These are phyloP conservation scores for Drosophila tristis DNA, from an alignment of 1,140 invertebrate species.

Conservation along the genomic window DNA sequence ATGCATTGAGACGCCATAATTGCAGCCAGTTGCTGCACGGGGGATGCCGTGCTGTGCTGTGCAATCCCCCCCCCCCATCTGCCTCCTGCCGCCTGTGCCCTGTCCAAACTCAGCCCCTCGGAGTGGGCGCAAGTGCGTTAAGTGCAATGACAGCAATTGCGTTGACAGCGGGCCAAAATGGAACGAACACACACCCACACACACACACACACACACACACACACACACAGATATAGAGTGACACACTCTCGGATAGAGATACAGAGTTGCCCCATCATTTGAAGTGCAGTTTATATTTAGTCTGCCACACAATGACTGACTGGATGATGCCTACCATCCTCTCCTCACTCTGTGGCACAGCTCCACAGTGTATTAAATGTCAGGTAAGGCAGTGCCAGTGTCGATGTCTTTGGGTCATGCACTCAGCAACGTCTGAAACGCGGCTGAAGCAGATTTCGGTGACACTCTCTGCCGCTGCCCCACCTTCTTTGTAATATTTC, in stretches of 20 bases:
- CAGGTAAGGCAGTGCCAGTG: no score
- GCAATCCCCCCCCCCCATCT: not conserved
- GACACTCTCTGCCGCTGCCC: not conserved
- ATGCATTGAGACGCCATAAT: slow-evolving; percentile 79
- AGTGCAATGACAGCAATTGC: slow-evolving; percentile 79
- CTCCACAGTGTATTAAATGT: not conserved
- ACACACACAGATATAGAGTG: not conserved
- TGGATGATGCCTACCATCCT: slow-evolving; percentile 5
- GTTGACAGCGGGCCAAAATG: slow-evolving; percentile 73
- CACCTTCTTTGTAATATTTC: no score
- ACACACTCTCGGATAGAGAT: no score
- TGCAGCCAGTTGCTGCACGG: slow-evolving; percentile 66
- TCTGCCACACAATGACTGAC: slow-evolving; percentile 51
- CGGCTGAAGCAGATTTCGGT: not conserved
- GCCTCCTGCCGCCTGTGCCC: not conserved
- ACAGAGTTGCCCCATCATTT: slow-evolving; percentile 33
- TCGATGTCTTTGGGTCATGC: no score
- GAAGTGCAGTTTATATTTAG: slow-evolving; percentile 77
- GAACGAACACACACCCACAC: slow-evolving; percentile 37
- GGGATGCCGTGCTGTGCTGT: not conserved
- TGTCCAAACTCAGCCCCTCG: not conserved
- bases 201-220: slow-evolving; percentile 31
- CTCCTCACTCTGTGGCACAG: slow-evolving; percentile 4
- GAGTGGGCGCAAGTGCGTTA: slow-evolving; percentile 72
- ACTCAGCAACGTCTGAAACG: no score